These are phyloP conservation scores for Aphyosemion australe DNA, from an alignment of 2,113 vertebrate genomes.

Conservation along the genomic window DNA sequence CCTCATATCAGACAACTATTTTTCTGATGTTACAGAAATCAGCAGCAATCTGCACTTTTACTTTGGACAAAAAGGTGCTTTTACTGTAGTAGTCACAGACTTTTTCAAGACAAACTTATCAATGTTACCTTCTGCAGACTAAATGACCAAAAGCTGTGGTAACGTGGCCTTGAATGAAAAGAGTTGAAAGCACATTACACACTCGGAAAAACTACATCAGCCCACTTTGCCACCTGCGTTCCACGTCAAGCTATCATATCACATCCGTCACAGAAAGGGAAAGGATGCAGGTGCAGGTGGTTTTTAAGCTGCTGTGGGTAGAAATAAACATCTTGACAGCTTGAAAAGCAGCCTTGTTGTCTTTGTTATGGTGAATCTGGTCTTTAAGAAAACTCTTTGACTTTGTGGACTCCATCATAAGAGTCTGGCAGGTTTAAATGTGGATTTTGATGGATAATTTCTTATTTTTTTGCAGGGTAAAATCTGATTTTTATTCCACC, in stretches of 20 bases:
- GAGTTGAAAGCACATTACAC: slow-evolving; percentile 11
- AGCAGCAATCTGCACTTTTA: no score
- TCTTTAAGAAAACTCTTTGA: slow-evolving; percentile 37
- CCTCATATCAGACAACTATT: no score
- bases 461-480: no score
- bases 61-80: no score
- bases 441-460: no score
- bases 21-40: no score
- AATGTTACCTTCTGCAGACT: slow-evolving; percentile 1
- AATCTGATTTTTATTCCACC: background rate
- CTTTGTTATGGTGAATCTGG: slow-evolving; percentile 49
- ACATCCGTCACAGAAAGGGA: slow-evolving; percentile 55
- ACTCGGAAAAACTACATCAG: slow-evolving; percentile 42
- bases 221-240: slow-evolving; percentile 55
- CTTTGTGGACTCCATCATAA: slow-evolving; percentile 6
- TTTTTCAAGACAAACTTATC: background rate
- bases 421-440: background rate
- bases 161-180: slow-evolving; percentile 31
- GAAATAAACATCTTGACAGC: slow-evolving; percentile 60
- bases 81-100: background rate
- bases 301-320: slow-evolving; percentile 52
- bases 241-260: slow-evolving; percentile 40
- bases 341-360: slow-evolving; percentile 43
- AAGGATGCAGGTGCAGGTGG: slow-evolving; percentile 69
- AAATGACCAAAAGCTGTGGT: slow-evolving; percentile 36